Percentiles rank a stretch among this genome's conserved stretches.
Evolutionary conservation across 2,888 invertebrate genomes (phyloP).

Genomic region (Luffia ferchaultella): DNA sequence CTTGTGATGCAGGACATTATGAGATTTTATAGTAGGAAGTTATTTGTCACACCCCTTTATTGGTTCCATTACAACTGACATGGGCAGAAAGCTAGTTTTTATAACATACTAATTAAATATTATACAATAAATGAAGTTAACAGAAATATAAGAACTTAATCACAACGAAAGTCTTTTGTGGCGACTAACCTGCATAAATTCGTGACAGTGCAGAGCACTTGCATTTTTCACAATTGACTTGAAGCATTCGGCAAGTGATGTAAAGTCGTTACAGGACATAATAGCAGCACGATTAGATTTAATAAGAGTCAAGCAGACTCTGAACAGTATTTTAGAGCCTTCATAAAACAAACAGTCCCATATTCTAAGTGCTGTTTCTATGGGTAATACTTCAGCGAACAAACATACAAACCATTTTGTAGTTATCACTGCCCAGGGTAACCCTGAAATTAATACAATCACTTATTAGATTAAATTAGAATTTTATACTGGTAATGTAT

Average conservation of each 20-base stretch:
- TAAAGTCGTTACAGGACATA: constrained; percentile 81
- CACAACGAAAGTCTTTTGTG: too few species aligned
- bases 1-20: not conserved
- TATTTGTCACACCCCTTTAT: too few species aligned
- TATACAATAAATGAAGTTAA: too few species aligned
- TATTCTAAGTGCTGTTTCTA: constrained; percentile 92
- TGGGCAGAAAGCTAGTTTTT: too few species aligned
- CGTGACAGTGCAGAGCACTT: constrained; percentile 84
- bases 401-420: constrained; percentile 97
- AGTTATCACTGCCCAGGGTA: constrained; percentile 90
- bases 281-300: constrained; percentile 75
- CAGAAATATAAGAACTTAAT: too few species aligned
- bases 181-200: constrained; percentile 80
- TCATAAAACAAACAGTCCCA: constrained; percentile 97
- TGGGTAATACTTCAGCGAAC: constrained; percentile 91
- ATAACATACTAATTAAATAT: too few species aligned
- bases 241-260: constrained; percentile 82
- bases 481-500: too few species aligned
- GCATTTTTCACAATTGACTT: constrained; percentile 82
- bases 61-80: too few species aligned
- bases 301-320: constrained; percentile 87
- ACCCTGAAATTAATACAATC: constrained; percentile 41
- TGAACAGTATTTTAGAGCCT: constrained; percentile 91
- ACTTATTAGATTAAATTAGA: not conserved
- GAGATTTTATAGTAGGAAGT: not conserved